phyloP scores from a whole-genome alignment of 1,140 invertebrate genomes.

The Sycobia sp. region DNA sequence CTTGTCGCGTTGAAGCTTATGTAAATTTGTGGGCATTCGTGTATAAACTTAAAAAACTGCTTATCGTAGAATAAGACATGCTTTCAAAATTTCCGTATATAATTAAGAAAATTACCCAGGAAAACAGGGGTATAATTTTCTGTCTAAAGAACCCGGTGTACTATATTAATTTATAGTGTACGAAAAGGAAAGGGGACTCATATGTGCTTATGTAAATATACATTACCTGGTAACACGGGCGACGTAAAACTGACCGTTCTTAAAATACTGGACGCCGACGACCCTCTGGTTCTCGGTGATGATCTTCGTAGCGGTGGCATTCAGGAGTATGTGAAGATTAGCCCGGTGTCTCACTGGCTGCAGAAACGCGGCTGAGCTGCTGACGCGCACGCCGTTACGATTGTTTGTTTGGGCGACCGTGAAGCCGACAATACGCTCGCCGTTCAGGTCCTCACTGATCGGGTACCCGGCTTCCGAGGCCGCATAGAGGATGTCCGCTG shows the following conservation, averaged over 20 bases:
- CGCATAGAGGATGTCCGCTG: slow-evolving; percentile 64
- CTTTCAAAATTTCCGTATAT: no score
- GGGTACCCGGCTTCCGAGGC: slow-evolving; percentile 63
- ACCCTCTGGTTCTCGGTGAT: slow-evolving; percentile 65
- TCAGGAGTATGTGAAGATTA: slow-evolving; percentile 76
- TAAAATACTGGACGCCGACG: slow-evolving; percentile 65
- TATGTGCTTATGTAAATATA: no score
- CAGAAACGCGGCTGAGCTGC: slow-evolving; percentile 71
- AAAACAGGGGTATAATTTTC: no score
- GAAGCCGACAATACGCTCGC: slow-evolving; percentile 59
- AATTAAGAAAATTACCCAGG: no score
- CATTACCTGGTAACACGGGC: slow-evolving; percentile 47
- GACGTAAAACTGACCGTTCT: slow-evolving; percentile 34
- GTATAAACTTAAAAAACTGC: no score
- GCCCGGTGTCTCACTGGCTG: slow-evolving; percentile 64
- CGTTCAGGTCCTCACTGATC: slow-evolving; percentile 66
- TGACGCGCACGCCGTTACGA: slow-evolving; percentile 70
- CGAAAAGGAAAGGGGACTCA: no score
- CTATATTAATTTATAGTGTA: no score
- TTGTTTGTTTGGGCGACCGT: slow-evolving; percentile 62
- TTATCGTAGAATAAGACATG: no score
- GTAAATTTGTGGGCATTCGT: no score
- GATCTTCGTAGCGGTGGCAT: slow-evolving; percentile 70
- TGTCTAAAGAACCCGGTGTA: no score
- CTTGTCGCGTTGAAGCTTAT: no score